These are phyloP conservation scores for Idaea dimidiata DNA, from an alignment of 2,888 invertebrate species.

Conservation along the genomic window DNA sequence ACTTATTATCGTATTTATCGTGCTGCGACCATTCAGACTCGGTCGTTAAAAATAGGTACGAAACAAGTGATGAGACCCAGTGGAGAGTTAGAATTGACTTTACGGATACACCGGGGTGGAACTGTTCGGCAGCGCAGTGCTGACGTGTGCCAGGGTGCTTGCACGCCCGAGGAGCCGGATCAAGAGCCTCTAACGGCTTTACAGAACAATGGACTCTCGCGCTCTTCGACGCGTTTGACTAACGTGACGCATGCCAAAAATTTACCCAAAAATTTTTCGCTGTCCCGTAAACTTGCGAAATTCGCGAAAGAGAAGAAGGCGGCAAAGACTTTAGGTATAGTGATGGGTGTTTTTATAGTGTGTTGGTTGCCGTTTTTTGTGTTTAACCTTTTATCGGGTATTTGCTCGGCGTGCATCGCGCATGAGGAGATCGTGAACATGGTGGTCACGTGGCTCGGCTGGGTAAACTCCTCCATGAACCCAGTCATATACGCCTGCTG, in stretches of 20 bases:
- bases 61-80: slow-evolving; percentile 93
- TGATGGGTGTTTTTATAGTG: slow-evolving; percentile 97
- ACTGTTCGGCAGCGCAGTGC: slow-evolving; percentile 82
- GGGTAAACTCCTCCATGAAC: slow-evolving; percentile 98
- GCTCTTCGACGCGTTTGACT: slow-evolving; percentile 84
- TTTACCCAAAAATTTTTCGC: slow-evolving; percentile 93
- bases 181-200: slow-evolving; percentile 87
- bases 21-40: slow-evolving; percentile 95
- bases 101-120: slow-evolving; percentile 96
- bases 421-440: slow-evolving; percentile 93
- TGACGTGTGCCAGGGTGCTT: slow-evolving; percentile 77
- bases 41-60: slow-evolving; percentile 93
- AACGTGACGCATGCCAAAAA: slow-evolving; percentile 82
- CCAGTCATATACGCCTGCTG: slow-evolving; percentile 99
- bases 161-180: slow-evolving; percentile 85
- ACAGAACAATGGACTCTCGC: slow-evolving; percentile 88
- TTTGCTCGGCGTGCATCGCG: slow-evolving; percentile 92
- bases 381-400: slow-evolving; percentile 94
- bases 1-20: slow-evolving; percentile 98
- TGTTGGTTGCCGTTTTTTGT: slow-evolving; percentile 99
- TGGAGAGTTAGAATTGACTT: slow-evolving; percentile 92
- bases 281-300: slow-evolving; percentile 95
- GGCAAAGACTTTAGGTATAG: slow-evolving; percentile 97
- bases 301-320: slow-evolving; percentile 99
- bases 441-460: slow-evolving; percentile 95